Base-by-base conservation (phyloP, 1,140 invertebrate species). In the Drosophila suzukii region DNA sequence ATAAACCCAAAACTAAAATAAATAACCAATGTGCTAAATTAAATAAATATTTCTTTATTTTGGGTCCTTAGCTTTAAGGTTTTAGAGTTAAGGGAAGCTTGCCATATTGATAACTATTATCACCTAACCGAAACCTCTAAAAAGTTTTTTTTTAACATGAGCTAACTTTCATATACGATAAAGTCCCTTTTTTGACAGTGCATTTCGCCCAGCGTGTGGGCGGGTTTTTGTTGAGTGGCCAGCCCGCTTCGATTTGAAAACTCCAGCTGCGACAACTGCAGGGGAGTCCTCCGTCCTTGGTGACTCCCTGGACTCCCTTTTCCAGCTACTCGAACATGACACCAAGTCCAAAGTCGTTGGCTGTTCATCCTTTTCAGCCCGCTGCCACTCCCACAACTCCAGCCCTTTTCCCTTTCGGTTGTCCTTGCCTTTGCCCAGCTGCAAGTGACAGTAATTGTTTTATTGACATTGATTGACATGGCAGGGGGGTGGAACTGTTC, bases 381-480 rank as follows among this genome's bases (percentile, higher is more conserved):
- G 43, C 30, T 30, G 38, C 56, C 36, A 17, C 53, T 53, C 53
- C 49, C n/a, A 32, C 49, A 4, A 3, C 12, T 17, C 8, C 47
- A 20, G 11, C 36, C 51, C 27, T 34, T 38, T 53, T 15, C 46
- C 75, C 60, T 59, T 68, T 43, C 59, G n/a, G n/a, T n/a, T 58
- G 78, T 73, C 67, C 58, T 79, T 67, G 70, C 61, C 60, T 57
- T 39, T 59, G 66, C 43, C 65, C 85, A 80, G 89, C 72, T 90
- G 88, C 88, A 88, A 90, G 88, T 90, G 88, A 91, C 88, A 90
- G 88, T 91, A 91, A 91, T 91, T 91, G 88, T 91, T 91, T 91
- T 91, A 91, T 91, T 91, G 88, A 91, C 88, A 91, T 91, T 91
- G 88, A 91, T 91, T 91, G 88, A 91, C 88, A 88, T 70, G 71